A percentile compares a stretch with the other conserved stretches of the same genome.
Conservation (phyloP, 2,113 vertebrate genomes). For the Pelmatolapia mariae region DNA sequence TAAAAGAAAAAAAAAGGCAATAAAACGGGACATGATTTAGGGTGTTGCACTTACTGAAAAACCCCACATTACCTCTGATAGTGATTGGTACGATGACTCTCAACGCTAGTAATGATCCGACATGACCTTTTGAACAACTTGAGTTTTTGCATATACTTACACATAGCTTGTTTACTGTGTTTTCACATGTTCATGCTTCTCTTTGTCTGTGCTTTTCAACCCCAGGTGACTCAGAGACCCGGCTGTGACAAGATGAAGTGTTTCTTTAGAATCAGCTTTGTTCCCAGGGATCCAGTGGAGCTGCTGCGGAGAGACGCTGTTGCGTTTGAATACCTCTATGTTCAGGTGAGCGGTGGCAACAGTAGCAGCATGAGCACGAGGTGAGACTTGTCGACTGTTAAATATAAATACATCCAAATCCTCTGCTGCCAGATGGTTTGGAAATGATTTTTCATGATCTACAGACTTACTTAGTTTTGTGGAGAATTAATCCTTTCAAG, state of each 20-base stretch:
- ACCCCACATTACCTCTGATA: neutral
- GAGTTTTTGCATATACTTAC: neutral
- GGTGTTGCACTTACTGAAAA: neutral
- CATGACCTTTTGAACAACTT: neutral
- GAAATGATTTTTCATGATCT: neutral
- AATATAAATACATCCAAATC: neutral
- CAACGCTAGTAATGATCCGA: neutral
- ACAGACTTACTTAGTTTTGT: neutral
- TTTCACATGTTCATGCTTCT: neutral
- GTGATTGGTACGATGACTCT: neutral
- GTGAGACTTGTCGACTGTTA: neutral
- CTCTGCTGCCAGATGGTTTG: neutral
- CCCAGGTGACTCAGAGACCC: conserved; percentile 91
- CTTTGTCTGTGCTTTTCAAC: neutral
- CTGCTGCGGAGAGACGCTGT: conserved; percentile 91
- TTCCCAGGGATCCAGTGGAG: conserved; percentile 94
- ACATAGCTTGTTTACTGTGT: neutral
- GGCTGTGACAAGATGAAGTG: conserved; percentile 95
- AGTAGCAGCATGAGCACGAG: neutral
- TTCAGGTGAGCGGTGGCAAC: conserved; percentile 77
- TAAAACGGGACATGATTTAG: neutral
- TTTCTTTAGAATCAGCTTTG: conserved; percentile 94
- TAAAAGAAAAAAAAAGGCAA: neutral
- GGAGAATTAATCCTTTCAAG: neutral
- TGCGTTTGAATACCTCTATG: conserved; percentile 96